Base-by-base conservation (phyloP, 1,140 invertebrate species). In the Trichomalopsis sarcophagae region DNA sequence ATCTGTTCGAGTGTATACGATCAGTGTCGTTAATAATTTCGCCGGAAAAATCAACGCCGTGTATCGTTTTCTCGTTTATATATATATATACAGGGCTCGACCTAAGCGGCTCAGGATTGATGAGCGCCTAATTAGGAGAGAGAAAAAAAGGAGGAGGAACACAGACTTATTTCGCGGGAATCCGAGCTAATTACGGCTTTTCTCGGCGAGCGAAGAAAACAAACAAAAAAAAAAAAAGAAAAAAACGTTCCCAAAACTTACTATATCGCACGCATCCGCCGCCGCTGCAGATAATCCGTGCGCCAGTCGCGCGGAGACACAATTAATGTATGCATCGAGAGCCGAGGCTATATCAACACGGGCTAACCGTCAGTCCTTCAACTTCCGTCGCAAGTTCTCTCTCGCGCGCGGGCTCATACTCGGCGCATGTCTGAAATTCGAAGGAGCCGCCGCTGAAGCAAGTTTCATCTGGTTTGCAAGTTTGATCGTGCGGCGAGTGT, bases 81-180 rank as follows among this genome's bases (percentile, higher is more conserved):
- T 3, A 10, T 44, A 1, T 23, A 66, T 23, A 17, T 66, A 66
- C n/a, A 66, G n/a, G 30, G 33, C 68, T 66, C 44, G 50, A 40
- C 27, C 55, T 75, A 76, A 82, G 50, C 21, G 55, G 3, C 47
- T 44, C 80, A 87, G 82, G 88, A 91, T 91, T 90, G 89, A 91
- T 89, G 89, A 89, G 77, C 87, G 89, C 88, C 88, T 91, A 91
- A 90, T 91, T 91, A 90, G 87, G 85, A 83, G 86, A 88, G 88
- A 89, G n/a, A n/a, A n/a, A 90, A 90, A 62, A 50, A 50, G 47
- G 0, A 50, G 2, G 11, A 50, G 13, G 4, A 14, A 21, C 9
- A 10, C 9, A n/a, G 55, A 62, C 21, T 62, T 62, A 62, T n/a
- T n/a, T n/a, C 55, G 21, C 55, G 55, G 55, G 55, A 62, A 62